Base-by-base conservation (phyloP, 30 jellyfish, hydroid and myxozoan species). In the Pseudorhiza aurosa region DNA sequence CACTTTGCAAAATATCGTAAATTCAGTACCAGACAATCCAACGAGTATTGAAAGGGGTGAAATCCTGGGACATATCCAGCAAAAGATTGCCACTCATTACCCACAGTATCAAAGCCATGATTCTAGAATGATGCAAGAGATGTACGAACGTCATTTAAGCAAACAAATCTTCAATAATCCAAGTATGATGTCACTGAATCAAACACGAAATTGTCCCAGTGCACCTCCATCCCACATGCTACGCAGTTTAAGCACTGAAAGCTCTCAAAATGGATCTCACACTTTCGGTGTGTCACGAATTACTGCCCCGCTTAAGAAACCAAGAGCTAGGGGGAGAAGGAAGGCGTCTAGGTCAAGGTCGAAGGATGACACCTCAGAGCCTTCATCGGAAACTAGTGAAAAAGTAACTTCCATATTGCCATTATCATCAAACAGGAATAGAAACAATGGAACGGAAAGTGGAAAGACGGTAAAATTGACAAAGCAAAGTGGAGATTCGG, bases 191-290 rank as follows among this genome's bases (percentile, higher is more conserved):
- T 8, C 60, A 33, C 55, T 26, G 49, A 21, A 31, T 5, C 65
- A 57, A 19, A 31, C 65, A 37, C 79, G 74, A 8, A n/a, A 58
- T 29, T 40, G 67, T 31, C 69, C 79, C 3, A 40, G 71, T 27
- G 57, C 75, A 10, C 75, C 86, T 15, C 64, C 75, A 0, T 39
- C 37, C 36, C 33, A 43, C 37, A 22, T 76, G 77, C 35, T 79
- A 22, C 69, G 88, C 17, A 76, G 88, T 22, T 2, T 76, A 70
- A 76, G 88, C 53, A 25, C 65, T 11, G 88, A 76, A 30, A 76
- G 29, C 9, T 58, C 59, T 40, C 79, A 40, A 22, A 28, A 43
- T 9, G 71, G 70, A 1, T 8, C 59, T 15, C 46, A 58, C 4
- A 71, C 24, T 19, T 76, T 58, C 43, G 22, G 68, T 25, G 56